Evolutionary conservation across 2,888 invertebrate species (phyloP), one percentile per base, ranked within the genome.

Genomic region (Tipula confusa): DNA sequence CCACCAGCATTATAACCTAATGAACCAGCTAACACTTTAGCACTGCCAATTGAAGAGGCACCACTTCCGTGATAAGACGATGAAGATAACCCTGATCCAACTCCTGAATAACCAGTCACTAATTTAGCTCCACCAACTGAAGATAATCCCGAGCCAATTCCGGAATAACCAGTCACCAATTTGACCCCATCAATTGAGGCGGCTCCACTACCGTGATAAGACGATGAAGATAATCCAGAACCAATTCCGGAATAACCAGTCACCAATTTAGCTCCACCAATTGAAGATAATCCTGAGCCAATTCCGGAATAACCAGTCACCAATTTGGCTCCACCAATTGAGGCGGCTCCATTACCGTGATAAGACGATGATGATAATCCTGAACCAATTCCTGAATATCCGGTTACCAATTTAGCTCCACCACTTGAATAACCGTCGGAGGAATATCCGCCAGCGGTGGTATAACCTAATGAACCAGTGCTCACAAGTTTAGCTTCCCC

Each of bases 401-500:
- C 82, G 1, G 38, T 13, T 38, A 36, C 80, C 9, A 28, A 31
- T 15, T 82, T 24, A 81, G 81, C 82, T 33, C 83, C 81, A 9
- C 83, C 83, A 36, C 31, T 80, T 31, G 31, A 80, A 29, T 80
- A 80, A 18, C 82, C 82, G 0, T 24, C 33, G 1, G 36, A 5
- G 4, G 64, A 29, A 48, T 84, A 84, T 29, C 84, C 84, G 79
- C 18, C 11, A 64, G 7, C 64, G 2, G 64, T 9, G 9, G 1
- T 24, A 64, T 64, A 64, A 9, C 64, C 64, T 24, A 64, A 9
- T 64, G n/a, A 43, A 43, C 64, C 64, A 18, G 24, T 64, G 64
- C 64, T 64, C 2, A 64, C 64, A 9, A 64, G 87, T 86, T 82
- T 80, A 6, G 84, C 84, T 33, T 83, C 84, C 18, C 84, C 83